phyloP scores from a whole-genome alignment of 2,113 vertebrate species.

The Cyanistes caeruleus region DNA sequence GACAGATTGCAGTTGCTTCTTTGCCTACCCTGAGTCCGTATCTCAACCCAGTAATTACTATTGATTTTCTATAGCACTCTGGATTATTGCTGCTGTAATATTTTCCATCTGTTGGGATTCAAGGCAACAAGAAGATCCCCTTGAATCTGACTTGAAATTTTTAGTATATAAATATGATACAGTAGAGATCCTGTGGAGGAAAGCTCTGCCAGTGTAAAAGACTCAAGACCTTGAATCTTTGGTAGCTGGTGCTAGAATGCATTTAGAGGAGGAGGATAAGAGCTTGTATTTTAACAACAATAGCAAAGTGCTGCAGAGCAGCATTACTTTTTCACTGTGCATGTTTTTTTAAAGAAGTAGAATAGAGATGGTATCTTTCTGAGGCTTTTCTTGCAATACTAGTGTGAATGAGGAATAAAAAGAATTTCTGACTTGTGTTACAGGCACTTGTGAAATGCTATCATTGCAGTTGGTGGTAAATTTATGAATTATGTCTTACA shows the following conservation, averaged over 20 bases:
- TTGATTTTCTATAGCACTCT: neutral
- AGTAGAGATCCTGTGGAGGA: neutral
- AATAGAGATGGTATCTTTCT: neutral
- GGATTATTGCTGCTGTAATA: neutral
- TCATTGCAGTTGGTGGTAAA: neutral
- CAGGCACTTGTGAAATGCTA: neutral
- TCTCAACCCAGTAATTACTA: neutral
- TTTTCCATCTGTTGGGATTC: neutral
- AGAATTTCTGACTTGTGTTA: neutral
- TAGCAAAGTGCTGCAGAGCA: neutral
- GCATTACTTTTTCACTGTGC: constrained; percentile 32
- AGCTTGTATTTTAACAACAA: neutral
- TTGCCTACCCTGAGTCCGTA: neutral
- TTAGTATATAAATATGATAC: neutral
- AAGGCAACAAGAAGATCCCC: neutral
- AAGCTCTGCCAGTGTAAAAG: neutral
- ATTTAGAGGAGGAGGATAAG: neutral
- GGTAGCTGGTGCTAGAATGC: neutral
- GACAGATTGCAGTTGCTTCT: neutral
- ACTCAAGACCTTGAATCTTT: neutral
- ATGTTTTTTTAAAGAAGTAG: constrained; percentile 8
- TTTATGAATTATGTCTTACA: neutral
- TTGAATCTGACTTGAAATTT: neutral
- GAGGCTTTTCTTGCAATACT: neutral
- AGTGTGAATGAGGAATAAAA: neutral